phyloP scores from a whole-genome alignment of 2,888 invertebrate species.

The Agonopterix heracliana region DNA sequence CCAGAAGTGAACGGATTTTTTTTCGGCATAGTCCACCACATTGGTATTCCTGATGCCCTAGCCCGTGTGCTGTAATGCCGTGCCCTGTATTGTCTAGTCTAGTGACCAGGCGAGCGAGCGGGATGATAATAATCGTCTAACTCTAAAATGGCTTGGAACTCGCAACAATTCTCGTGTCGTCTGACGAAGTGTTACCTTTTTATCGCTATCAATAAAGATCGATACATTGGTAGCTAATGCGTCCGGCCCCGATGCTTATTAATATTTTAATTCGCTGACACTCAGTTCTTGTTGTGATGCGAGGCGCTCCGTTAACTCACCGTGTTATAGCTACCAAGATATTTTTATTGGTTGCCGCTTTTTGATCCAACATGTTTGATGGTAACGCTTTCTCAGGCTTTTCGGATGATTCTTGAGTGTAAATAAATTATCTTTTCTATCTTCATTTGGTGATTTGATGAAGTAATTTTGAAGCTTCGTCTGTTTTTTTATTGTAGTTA shows the following conservation, averaged over 20 bases:
- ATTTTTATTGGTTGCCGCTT: constrained; percentile 12
- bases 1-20: no score
- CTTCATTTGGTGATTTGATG: no score
- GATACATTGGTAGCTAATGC: constrained; percentile 37
- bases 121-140: no score
- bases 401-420: background rate
- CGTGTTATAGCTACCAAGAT: constrained; percentile 4
- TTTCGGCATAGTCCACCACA: no score
- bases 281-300: constrained; percentile 16
- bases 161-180: constrained; percentile 18
- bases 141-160: no score
- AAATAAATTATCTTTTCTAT: no score
- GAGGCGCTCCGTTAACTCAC: constrained; percentile 2
- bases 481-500: no score
- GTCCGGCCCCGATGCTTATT: constrained; percentile 29
- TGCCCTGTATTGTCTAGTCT: no score
- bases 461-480: no score
- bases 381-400: background rate
- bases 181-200: constrained; percentile 18
- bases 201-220: constrained; percentile 26
- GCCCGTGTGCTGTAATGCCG: no score
- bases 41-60: no score
- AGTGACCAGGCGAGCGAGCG: no score
- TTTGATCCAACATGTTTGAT: background rate
- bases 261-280: constrained; percentile 24